Evolutionary conservation across 1,140 invertebrate genomes (phyloP).

Genomic region (Aphelenchoides avenae): DNA sequence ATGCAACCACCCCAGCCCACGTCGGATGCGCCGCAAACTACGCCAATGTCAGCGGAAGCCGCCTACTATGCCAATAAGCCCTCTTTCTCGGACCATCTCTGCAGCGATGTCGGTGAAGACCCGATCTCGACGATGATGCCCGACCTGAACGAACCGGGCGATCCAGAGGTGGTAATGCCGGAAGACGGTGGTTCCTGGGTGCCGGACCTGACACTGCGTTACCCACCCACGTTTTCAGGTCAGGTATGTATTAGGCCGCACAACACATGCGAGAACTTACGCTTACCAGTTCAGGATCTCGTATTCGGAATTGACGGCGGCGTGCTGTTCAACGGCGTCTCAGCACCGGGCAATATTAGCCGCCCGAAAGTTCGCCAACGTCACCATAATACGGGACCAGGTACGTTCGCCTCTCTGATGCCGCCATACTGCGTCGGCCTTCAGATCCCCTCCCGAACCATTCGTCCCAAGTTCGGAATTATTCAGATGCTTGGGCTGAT

Average conservation of each 20-base stretch:
- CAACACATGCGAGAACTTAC: background rate
- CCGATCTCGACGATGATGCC: background rate
- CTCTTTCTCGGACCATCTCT: slow-evolving; percentile 33
- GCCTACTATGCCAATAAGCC: background rate
- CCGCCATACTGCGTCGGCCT: too few species aligned
- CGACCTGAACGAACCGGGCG: slow-evolving; percentile 18
- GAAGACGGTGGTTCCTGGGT: slow-evolving; percentile 27
- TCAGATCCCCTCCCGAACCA: background rate
- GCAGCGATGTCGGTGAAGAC: slow-evolving; percentile 6
- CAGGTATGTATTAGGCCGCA: slow-evolving; percentile 15
- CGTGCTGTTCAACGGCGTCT: slow-evolving; percentile 28
- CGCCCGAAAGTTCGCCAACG: slow-evolving; percentile 38
- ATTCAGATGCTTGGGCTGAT: slow-evolving; percentile 38
- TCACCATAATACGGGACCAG: slow-evolving; percentile 40
- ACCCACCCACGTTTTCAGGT: slow-evolving; percentile 46
- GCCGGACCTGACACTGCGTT: slow-evolving; percentile 41
- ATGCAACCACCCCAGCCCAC: slow-evolving; percentile 20
- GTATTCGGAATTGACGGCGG: slow-evolving; percentile 49
- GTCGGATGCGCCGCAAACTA: background rate
- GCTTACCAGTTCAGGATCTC: slow-evolving; percentile 22
- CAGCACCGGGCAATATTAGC: slow-evolving; percentile 20
- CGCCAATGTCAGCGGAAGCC: background rate
- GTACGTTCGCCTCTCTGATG: slow-evolving; percentile 14
- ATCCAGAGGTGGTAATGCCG: slow-evolving; percentile 33
- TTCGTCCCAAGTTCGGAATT: background rate